Evolutionary conservation across 2,797 vertebrate genomes (phyloP), one percentile per base, ranked within the genome.

Genomic region (Clarias platycephalus): DNA sequence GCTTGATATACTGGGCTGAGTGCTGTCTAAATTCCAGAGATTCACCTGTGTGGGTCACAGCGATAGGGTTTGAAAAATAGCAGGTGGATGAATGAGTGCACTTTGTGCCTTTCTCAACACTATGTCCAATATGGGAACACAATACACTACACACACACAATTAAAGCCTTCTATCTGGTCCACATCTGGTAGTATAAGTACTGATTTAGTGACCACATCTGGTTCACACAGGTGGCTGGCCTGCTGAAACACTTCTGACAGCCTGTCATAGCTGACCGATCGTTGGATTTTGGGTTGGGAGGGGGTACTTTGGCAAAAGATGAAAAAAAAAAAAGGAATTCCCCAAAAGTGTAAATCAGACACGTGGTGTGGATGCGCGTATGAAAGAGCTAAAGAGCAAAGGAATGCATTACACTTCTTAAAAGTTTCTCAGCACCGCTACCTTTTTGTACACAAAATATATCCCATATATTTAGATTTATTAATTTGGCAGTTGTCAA

Each of bases 161-260:
- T 80, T 68, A 75, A 84, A 84, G 31, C 34, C 76, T 28, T 86
- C 78, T 83, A 31, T 86, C 76, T 28, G 78, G 64, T 63, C 79
- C 78, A 85, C 86, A 89, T 90, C 88, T 91, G 89, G 90, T 86
- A 76, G 57, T 89, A 87, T 79, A 72, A 88, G 81, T 88, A 67
- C 84, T 91, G 90, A 92, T 93, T 91, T 91, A 92, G 87, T 87
- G 89, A 88, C 88, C 88, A 86, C 92, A 92, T 92, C 90, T 93
- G 92, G 84, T 88, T 88, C 86, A 55, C 87, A 90, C 89, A 88
- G 88, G 89, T 70, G 71, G 82, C 85, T 80, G 83, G 82, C 87
- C 87, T 53, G 84, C 80, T 74, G 70, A 85, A 84, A 84, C 86
- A 84, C 68, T 80, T 85, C 86, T 83, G 86, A 91, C 82, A 85